phyloP scores from a whole-genome alignment of 2,113 vertebrate genomes.

The Leptodactylus fuscus region DNA sequence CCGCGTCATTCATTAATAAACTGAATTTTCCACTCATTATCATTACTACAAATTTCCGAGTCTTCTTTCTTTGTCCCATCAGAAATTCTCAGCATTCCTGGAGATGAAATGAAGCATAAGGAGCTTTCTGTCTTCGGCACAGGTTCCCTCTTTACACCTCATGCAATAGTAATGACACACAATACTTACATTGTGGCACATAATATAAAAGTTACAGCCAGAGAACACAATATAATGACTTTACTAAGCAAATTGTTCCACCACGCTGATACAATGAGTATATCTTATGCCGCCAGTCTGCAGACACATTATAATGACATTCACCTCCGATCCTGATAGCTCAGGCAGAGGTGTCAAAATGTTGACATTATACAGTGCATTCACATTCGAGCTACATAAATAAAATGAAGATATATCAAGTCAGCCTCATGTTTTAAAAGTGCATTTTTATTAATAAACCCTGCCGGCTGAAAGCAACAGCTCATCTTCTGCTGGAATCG shows the following conservation, averaged over 20 bases:
- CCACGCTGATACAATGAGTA: slow-evolving; percentile 15
- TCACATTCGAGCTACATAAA: slow-evolving; percentile 41
- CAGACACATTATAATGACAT: slow-evolving; percentile 44
- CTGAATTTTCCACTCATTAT: not conserved
- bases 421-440: slow-evolving; percentile 41
- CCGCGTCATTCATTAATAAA: not conserved
- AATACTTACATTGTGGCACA: slow-evolving; percentile 36
- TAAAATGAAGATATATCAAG: slow-evolving; percentile 48
- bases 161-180: slow-evolving; percentile 49
- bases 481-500: slow-evolving; percentile 20
- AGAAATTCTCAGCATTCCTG: not conserved
- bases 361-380: slow-evolving; percentile 46
- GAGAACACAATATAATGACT: slow-evolving; percentile 46
- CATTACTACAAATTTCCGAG: not conserved
- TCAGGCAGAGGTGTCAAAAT: slow-evolving; percentile 42
- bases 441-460: slow-evolving; percentile 40
- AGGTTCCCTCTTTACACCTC: slow-evolving; percentile 25
- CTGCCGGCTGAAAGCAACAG: slow-evolving; percentile 13
- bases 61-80: not conserved
- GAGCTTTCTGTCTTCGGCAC: slow-evolving; percentile 3
- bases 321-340: slow-evolving; percentile 17
- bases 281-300: slow-evolving; percentile 29
- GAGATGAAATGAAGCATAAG: slow-evolving; percentile 7
- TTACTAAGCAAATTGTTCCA: slow-evolving; percentile 44
- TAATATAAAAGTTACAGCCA: slow-evolving; percentile 42